A percentile compares a stretch with the other conserved stretches of the same genome.
These are phyloP conservation scores for Pinna nobilis DNA, from an alignment of 1,140 invertebrate species.

Conservation along the genomic window DNA sequence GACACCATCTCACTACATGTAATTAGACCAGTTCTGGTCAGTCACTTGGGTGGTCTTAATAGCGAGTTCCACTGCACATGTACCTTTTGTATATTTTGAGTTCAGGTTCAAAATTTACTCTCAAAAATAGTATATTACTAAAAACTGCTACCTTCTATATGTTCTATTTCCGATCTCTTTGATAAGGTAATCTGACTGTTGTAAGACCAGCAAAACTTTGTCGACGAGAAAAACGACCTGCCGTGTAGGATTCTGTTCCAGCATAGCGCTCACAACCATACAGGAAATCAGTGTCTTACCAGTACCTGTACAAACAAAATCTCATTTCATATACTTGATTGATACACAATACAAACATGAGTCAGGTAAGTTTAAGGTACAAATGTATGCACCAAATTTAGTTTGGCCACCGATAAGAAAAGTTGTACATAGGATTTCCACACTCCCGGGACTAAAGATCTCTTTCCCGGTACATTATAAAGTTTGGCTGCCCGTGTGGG, in stretches of 20 bases:
- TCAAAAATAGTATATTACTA: neutral
- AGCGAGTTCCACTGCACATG: no score
- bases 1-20: no score
- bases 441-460: no score
- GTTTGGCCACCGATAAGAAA: no score
- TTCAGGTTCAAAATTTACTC: neutral
- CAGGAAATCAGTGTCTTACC: slow-evolving; percentile 70
- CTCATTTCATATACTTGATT: neutral
- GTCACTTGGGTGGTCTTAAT: no score
- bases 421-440: no score
- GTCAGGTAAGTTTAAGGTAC: neutral
- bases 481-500: no score
- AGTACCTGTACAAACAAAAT: slow-evolving; percentile 54
- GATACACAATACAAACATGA: neutral
- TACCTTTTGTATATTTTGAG: no score
- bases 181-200: slow-evolving; percentile 65
- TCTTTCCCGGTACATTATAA: no score
- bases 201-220: slow-evolving; percentile 69
- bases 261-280: slow-evolving; percentile 65
- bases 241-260: slow-evolving; percentile 58
- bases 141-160: slow-evolving; percentile 52
- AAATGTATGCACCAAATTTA: neutral
- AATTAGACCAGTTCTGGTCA: no score
- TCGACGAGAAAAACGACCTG: slow-evolving; percentile 70
- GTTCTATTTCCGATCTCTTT: slow-evolving; percentile 50